Conservation (phyloP, 1,140 invertebrate species). For the Battus philenor region DNA sequence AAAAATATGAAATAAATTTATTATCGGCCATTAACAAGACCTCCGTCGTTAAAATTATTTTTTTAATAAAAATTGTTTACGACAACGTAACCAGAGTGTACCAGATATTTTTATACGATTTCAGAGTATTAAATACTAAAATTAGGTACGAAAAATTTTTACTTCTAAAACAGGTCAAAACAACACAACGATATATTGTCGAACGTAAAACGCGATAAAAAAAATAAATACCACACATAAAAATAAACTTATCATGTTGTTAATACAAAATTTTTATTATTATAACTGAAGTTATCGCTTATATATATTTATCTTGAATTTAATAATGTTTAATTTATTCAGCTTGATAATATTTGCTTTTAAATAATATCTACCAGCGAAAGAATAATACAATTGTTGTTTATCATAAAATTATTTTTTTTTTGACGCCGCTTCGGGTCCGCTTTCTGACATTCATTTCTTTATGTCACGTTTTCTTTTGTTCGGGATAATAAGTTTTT, state of each 20-base stretch:
- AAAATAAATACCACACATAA: slow-evolving; percentile 18
- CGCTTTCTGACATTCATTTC: too few relatives aligned
- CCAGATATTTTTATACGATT: too few relatives aligned
- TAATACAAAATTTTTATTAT: slow-evolving; percentile 46
- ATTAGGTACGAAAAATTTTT: slow-evolving; percentile 16
- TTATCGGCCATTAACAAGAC: too few relatives aligned
- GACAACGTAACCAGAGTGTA: too few relatives aligned
- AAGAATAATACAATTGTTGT: slow-evolving; percentile 6
- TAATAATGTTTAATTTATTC: slow-evolving; percentile 43
- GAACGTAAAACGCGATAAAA: slow-evolving; percentile 18
- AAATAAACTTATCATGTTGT: slow-evolving; percentile 36
- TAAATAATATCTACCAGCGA: slow-evolving; percentile 15
- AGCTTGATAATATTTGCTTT: slow-evolving; percentile 33
- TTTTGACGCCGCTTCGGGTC: too few relatives aligned
- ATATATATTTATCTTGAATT: slow-evolving; percentile 57
- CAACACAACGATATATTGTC: neutral
- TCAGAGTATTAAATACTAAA: too few relatives aligned
- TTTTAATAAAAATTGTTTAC: slow-evolving; percentile 1
- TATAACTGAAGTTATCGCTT: slow-evolving; percentile 50
- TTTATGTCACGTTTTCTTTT: too few relatives aligned
- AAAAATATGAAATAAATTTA: too few relatives aligned
- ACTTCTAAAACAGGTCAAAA: neutral
- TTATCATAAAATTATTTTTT: too few relatives aligned
- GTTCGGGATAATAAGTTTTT: too few relatives aligned
- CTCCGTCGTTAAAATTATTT: too few relatives aligned